Base-by-base conservation (phyloP, 1,140 invertebrate genomes). In the Neodiprion virginianus region DNA sequence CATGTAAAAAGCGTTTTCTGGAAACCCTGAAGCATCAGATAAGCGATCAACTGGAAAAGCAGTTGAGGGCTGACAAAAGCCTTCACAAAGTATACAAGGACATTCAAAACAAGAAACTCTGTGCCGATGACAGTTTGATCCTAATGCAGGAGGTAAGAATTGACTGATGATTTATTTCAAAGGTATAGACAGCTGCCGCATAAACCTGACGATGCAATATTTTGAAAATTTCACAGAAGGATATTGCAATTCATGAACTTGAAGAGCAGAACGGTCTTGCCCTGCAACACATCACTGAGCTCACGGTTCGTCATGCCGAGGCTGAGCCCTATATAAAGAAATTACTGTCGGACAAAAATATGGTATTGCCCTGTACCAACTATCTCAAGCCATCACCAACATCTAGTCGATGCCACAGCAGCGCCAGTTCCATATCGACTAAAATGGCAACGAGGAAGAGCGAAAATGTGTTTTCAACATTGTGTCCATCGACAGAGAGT, bases 291-390 rank as follows among this genome's bases (percentile, higher is more conserved):
- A 79, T 89, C 8, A 78, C 84, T 8, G 87, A 89, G 75, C 87
- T 89, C 23, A 87, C 84, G 48, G 85, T 88, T 71, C 81, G 85
- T 53, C 83, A 89, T 28, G 72, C 87, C 12, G 87, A 89, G 79
- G 84, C 82, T 17, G 88, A 88, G 72, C 71, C 76, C 21, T 89
- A 88, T 61, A 75, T 89, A 7, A 87, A 87, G 72, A 88, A 87
- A 67, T 80, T 88, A 2, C 61, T 89, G 1, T 48, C 75, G 0
- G 76, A 80, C 4, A 82, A 79, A 17, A 83, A 84, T 48, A 87
- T 89, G 17, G 71, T 78, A 7, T 71, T 89, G 21, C 87, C 86
- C 1, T 77, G 74, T 23, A 74, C 79, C 61, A 79, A 81, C 69
- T 77, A 82, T 67, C 71, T 82, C 10, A 78, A 77, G 72, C 80